These are phyloP conservation scores for Margarornis squamiger DNA, from an alignment of 2,797 vertebrate species.

Conservation along the genomic window DNA sequence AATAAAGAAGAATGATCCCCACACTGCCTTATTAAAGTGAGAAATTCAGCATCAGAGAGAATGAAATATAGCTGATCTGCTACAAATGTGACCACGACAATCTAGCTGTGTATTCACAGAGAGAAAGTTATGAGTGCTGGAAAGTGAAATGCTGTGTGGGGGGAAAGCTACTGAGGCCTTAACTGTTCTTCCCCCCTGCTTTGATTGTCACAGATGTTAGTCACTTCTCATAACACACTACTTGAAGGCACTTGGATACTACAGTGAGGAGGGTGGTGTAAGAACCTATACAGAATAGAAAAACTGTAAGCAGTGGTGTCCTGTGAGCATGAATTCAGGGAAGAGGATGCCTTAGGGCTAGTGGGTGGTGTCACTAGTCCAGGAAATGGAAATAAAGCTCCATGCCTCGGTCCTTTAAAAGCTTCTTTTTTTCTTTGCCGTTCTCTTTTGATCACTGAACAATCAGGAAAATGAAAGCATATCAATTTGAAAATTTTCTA, in stretches of 20 bases:
- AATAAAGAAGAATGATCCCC: not conserved
- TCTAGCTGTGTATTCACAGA: slow-evolving; percentile 9
- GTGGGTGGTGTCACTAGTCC: slow-evolving; percentile 2
- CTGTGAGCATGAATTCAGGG: slow-evolving; percentile 24
- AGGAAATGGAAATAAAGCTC: slow-evolving; percentile 12
- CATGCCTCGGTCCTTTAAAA: not conserved
- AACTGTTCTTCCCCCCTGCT: slow-evolving; percentile 15
- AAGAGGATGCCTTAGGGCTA: slow-evolving; percentile 1
- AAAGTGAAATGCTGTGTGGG: not conserved
- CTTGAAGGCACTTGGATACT: slow-evolving; percentile 15
- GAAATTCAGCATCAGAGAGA: not conserved
- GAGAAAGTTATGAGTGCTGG: slow-evolving; percentile 31
- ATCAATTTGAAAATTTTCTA: not conserved
- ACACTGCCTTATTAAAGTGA: not conserved
- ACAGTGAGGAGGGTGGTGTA: not conserved
- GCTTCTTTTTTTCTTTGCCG: not conserved
- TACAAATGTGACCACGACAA: not conserved
- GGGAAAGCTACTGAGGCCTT: not conserved
- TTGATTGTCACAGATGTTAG: slow-evolving; percentile 54
- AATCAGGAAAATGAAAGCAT: not conserved
- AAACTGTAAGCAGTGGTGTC: slow-evolving; percentile 8
- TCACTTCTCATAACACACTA: not conserved
- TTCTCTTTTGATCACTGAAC: not conserved
- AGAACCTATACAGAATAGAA: not conserved
- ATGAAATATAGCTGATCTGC: not conserved